Evolutionary conservation across 2,797 vertebrate species (phyloP).

Genomic region (Leptoclinus maculatus): DNA sequence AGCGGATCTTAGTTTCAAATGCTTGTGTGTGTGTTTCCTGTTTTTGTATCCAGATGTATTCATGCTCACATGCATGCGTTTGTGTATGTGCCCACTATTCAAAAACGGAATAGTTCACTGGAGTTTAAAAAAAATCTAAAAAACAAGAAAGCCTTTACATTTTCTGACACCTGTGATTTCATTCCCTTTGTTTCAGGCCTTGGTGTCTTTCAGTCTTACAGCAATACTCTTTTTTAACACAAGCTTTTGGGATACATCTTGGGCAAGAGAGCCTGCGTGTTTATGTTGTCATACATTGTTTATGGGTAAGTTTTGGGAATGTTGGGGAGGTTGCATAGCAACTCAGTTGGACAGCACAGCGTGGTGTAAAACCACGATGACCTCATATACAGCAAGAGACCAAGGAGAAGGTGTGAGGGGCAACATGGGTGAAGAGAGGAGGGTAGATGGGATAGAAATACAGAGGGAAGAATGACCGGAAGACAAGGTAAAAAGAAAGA

Average conservation of each 20-base stretch:
- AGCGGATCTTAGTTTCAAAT: constrained; percentile 21
- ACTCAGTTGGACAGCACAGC: constrained; percentile 21
- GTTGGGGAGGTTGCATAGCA: constrained; percentile 30
- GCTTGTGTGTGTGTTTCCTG: neutral
- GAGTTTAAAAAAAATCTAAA: neutral
- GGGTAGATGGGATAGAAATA: neutral
- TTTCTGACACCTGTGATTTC: neutral
- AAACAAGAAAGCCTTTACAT: neutral
- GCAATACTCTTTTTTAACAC: neutral
- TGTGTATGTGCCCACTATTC: neutral
- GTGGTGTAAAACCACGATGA: constrained; percentile 24
- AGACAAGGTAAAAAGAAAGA: neutral
- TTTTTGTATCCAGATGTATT: neutral
- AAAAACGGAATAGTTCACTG: neutral
- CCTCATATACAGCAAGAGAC: constrained; percentile 20
- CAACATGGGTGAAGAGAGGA: neutral
- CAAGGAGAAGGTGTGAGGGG: constrained; percentile 6
- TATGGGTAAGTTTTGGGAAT: constrained; percentile 10
- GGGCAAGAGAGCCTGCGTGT: neutral
- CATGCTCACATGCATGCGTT: neutral
- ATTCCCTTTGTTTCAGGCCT: neutral
- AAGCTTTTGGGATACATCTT: neutral
- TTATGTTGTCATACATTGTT: neutral
- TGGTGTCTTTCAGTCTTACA: neutral
- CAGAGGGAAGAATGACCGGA: neutral